Base-by-base conservation (phyloP, 2,888 invertebrate genomes). In the Scaptodrosophila latifasciaeformis region DNA sequence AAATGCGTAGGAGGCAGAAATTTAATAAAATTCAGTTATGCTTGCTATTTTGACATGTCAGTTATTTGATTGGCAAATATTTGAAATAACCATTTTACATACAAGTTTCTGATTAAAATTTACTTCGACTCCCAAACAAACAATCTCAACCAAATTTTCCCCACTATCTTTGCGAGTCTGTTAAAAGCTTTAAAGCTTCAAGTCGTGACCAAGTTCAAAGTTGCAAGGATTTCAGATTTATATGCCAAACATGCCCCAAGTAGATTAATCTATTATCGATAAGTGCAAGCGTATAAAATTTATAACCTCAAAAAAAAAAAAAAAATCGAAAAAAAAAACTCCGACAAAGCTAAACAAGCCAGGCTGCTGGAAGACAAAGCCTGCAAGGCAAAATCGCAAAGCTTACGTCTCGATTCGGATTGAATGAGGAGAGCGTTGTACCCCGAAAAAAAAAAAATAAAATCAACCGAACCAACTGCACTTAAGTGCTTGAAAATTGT, bases 221-320 rank as follows among this genome's bases (percentile, higher is more conserved):
- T 15, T 30, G 46, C 31, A 30, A 37, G 19, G 21, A 19, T 40
- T 19, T 7, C 54, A 54, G 52, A 64, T 70, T 53, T 60, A 59
- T 71, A 78, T 71, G 76, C 70, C 65, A 55, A 66, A 60, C 70
- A 76, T 76, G 76, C 72, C 69, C 56, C 77, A 77, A 79, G 81
- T 81, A 79, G 79, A 79, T 79, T 79, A 79, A 79, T 79, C 79
- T 79, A 79, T 79, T 79, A 79, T 76, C 81, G 79, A 81, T 79
- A 79, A 72, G 81, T 79, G 80, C 72, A 77, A 75, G 70, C 70
- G 68, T 67, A 61, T 74, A 67, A 72, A 79, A 79, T 79, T 79
- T 79, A 79, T 79, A 72, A 64, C 71, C 77, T 62, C 64, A 71
- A 75, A 68, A 74, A 76, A 65, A 34, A 49, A 42, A 30, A 18